phyloP scores from a whole-genome alignment of 2,888 invertebrate genomes.

The Drosophila histrio region DNA sequence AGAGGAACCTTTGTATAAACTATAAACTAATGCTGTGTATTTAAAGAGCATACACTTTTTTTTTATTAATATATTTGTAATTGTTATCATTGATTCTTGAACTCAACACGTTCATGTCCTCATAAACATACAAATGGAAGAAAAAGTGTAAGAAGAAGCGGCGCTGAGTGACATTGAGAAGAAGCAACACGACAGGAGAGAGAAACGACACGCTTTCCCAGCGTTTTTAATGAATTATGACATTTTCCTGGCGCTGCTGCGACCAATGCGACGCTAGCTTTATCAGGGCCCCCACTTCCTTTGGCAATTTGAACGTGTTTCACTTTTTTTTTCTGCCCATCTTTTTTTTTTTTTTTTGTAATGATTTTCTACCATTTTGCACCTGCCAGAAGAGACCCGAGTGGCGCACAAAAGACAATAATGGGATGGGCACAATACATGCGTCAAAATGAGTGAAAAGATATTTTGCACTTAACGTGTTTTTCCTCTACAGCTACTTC shows the following conservation, averaged over 20 bases:
- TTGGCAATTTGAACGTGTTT: constrained; percentile 34
- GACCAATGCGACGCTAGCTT: constrained; percentile 33
- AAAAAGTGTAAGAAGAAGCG: not conserved
- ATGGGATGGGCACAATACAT: constrained; percentile 43
- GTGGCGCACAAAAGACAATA: constrained; percentile 41
- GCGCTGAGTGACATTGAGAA: constrained; percentile 40
- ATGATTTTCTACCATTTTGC: constrained; percentile 61
- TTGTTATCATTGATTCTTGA: constrained; percentile 6
- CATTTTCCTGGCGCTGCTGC: constrained; percentile 52
- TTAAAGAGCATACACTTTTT: not conserved
- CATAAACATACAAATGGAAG: not conserved
- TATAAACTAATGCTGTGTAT: not conserved
- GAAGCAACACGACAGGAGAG: constrained; percentile 23
- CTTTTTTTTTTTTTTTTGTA: constrained; percentile 24
- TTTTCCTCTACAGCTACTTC: constrained; percentile 55
- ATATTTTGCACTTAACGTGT: constrained; percentile 80
- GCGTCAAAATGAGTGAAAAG: constrained; percentile 77
- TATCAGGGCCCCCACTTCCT: constrained; percentile 50
- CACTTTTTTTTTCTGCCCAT: constrained; percentile 10
- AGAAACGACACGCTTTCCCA: constrained; percentile 59
- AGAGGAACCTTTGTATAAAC: not conserved
- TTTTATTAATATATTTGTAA: too few species aligned
- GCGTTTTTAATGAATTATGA: constrained; percentile 79
- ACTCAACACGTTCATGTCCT: not conserved
- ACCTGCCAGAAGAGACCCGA: constrained; percentile 47